Base-by-base conservation (phyloP, 2,113 vertebrate genomes). In the Tetraodon nigroviridis region DNA sequence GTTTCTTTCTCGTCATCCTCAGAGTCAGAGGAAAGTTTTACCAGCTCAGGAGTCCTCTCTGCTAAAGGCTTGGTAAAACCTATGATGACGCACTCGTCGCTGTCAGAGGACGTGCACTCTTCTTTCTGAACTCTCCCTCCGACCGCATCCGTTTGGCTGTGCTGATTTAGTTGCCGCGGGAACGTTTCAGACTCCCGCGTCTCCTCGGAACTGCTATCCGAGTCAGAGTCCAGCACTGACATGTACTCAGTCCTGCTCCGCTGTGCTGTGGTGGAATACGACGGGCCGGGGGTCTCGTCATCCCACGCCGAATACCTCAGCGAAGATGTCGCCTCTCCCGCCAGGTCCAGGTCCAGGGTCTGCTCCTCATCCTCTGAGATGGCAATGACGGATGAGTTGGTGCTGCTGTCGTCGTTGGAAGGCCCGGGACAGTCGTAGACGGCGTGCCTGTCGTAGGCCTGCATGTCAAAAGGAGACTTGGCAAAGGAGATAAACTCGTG, bases 401-500 rank as follows among this genome's bases (percentile, higher is more conserved):
- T 93, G 73, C 75, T 91, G 78, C 92, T 92, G 83, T 90, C 92
- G 78, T 96, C 95, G 67, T 93, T 92, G 10, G 91, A 92, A 0
- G 90, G 91, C 0, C 91, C 90, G 21, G 93, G 93, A 55, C 91
- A 94, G 78, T 99, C 95, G 16, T 98, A 98, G 64, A 93, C 89
- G 13, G 94, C 93, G 4, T 93, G 92, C n/a, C 93, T 92, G 64
- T 98, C 96, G 10, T 97, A 98, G 0, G 93, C 93, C 42, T 95
- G 94, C 76, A 98, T 91, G 55, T 96, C 95, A 86, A 94, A 99
- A n/a, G 94, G 97, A 45, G 94, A 91, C 19, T 91, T 91, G 19
- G 95, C 95, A 75, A 96, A 98, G 74, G 89, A 94, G 64, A 94
- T 90, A 69, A 99, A 99, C 68, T 99, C 95, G 0, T 99, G 96